These are phyloP conservation scores for Macquaria australasica DNA, from an alignment of 2,113 vertebrate species.

Conservation along the genomic window DNA sequence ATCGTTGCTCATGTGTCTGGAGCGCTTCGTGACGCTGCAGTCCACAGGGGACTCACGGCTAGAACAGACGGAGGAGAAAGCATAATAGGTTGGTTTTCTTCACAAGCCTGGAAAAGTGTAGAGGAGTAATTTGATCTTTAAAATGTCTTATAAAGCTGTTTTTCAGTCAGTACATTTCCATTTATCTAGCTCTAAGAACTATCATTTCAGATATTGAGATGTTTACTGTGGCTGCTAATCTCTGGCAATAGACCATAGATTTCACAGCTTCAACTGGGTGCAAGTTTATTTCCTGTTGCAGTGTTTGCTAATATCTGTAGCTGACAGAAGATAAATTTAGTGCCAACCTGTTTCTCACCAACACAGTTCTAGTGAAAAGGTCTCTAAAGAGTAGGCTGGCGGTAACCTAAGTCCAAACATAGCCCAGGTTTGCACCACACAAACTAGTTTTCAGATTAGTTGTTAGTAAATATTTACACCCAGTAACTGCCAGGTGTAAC, in stretches of 20 bases:
- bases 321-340: background rate
- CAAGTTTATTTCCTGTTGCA: slow-evolving; percentile 28
- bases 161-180: background rate
- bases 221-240: background rate
- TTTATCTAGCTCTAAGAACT: background rate
- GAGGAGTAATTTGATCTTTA: background rate
- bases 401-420: too few relatives aligned
- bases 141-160: background rate
- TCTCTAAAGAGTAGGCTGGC: background rate
- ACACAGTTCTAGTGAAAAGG: background rate
- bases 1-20: slow-evolving; percentile 84
- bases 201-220: background rate
- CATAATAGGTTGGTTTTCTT: background rate
- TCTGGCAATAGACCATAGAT: background rate
- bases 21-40: slow-evolving; percentile 83
- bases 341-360: background rate
- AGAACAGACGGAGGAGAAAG: background rate
- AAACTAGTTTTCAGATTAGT: background rate
- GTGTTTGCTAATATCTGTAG: slow-evolving; percentile 5
- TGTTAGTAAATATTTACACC: background rate
- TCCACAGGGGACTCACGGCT: slow-evolving; percentile 87
- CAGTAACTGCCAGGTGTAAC: background rate
- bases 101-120: too few relatives aligned
- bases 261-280: slow-evolving; percentile 6
- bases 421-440: background rate